Percentiles rank a stretch among this genome's conserved stretches.
phyloP scores from a whole-genome alignment of 2,797 vertebrate genomes.

The Myioborus miniatus region DNA sequence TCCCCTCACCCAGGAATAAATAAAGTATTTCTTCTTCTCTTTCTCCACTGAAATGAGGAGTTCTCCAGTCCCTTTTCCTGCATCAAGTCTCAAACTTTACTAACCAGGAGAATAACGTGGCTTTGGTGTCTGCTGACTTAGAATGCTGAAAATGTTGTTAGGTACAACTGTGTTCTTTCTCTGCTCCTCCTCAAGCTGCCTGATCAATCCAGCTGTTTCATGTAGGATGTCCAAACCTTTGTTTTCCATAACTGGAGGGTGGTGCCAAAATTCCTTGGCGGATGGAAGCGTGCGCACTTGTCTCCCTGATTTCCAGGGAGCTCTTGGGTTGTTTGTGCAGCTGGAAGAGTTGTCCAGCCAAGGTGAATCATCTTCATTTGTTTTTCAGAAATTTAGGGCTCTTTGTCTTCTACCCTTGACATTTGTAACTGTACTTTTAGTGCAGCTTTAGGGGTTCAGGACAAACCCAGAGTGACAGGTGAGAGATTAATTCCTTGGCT shows the following conservation, averaged over 20 bases:
- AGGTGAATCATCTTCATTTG: not conserved
- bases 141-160: fast-evolving
- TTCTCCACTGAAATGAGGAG: not conserved
- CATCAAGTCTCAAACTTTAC: not conserved
- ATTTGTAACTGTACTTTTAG: not conserved
- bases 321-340: not conserved
- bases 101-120: not conserved
- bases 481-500: not conserved
- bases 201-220: not conserved
- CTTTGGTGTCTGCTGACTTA: not conserved
- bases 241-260: not conserved
- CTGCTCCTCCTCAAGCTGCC: not conserved
- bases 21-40: not conserved
- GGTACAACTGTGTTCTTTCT: fast-evolving
- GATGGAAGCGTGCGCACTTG: not conserved
- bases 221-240: not conserved
- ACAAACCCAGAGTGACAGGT: not conserved
- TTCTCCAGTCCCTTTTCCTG: not conserved
- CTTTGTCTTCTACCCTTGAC: not conserved
- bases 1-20: not conserved
- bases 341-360: not conserved
- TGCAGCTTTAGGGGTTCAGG: not conserved
- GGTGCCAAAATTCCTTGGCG: not conserved
- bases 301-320: not conserved
- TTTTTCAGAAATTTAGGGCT: not conserved